Conservation (phyloP, 2,888 invertebrate genomes). For the Amphipoea lucens region DNA sequence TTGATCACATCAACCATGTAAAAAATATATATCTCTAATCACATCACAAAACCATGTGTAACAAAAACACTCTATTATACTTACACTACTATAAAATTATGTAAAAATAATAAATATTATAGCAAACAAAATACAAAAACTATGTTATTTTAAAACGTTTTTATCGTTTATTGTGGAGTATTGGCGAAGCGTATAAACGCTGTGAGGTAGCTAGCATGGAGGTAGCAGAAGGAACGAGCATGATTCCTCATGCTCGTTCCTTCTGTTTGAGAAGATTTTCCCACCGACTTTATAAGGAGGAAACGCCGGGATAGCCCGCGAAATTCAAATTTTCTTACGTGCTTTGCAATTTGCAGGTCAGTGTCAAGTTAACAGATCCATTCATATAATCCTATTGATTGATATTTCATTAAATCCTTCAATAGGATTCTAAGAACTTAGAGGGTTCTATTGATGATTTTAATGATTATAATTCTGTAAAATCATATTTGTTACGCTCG, state of each 20-base stretch:
- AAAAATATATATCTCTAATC: conserved; percentile 8
- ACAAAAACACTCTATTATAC: neutral
- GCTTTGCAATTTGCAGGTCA: no score
- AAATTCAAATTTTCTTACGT: neutral
- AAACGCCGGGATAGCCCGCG: neutral
- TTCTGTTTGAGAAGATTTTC: conserved; percentile 1
- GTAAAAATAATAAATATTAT: neutral
- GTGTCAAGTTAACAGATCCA: no score
- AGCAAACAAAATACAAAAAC: neutral
- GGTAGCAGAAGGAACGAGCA: no score
- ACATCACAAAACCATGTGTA: conserved; percentile 8
- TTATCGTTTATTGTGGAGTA: conserved; percentile 13
- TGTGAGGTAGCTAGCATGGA: conserved; percentile 39
- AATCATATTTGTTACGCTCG: no score
- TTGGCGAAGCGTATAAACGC: conserved; percentile 28
- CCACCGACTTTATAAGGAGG: neutral
- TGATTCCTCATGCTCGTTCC: neutral
- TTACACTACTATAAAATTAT: conserved; percentile 6
- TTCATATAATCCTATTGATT: no score
- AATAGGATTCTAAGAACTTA: no score
- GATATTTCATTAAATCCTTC: no score
- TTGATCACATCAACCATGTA: neutral
- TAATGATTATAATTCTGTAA: no score
- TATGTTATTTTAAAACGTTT: conserved; percentile 11
- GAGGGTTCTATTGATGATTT: no score